Evolutionary conservation across 2,888 invertebrate genomes (phyloP), one percentile per base, ranked within the genome.

Genomic region (Parnassius apollo): DNA sequence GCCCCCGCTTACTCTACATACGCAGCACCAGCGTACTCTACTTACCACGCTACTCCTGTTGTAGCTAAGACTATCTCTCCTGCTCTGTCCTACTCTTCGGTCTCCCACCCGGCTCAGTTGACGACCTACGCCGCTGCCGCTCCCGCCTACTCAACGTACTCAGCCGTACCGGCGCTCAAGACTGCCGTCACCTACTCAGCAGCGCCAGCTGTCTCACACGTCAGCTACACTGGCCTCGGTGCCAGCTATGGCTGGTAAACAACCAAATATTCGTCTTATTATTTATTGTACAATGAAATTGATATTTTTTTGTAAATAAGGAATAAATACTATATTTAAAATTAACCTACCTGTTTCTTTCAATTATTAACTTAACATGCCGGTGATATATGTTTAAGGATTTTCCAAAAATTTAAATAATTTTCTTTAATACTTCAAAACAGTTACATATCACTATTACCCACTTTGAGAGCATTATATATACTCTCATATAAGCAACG

Each of bases 191-290:
- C 87, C 69, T 94, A 94, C 83, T 90, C 91, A 61, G 94, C 94
- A 57, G 87, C 93, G 57, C 94, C 80, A 52, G 75, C 76, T 2
- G 94, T 94, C 13, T 93, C 95, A 57, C 94, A 94, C 78, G 93
- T 94, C 69, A 86, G 93, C 66, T 95, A 94, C 88, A 84, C 93
- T 65, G 94, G 94, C 63, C 88, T 93, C 57, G 95, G 87, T 62
- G 81, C 82, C 65, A 83, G 78, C 76, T 89, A 89, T 70, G 89
- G 86, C 56, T 89, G 89, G 89, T 88, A 76, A 80, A 67, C 12
- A 58, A 50, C 56, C 59, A 86, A 51, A 60, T n/a, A 1, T n/a
- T 8, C 12, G 12, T 9, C 1, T 1, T 9, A 12, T n/a, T 42
- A 42, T 53, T 53, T 54, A 42, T 44, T 42, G 0, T 42, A 53